Base-by-base conservation (phyloP, 2,113 vertebrate genomes). In the Brachyhypopomus occidentalis region DNA sequence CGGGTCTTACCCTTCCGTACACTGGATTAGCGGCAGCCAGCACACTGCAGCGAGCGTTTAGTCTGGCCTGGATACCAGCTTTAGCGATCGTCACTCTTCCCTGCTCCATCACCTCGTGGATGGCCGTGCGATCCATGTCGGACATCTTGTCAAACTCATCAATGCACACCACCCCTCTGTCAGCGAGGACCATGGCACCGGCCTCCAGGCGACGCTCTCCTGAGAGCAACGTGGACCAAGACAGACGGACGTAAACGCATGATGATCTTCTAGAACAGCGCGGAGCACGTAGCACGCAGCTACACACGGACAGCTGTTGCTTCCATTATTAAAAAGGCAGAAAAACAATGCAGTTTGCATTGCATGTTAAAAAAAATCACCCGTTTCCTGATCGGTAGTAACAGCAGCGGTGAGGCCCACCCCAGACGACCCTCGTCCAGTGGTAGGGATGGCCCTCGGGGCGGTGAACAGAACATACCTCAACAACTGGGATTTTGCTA, bases 301-400 rank as follows among this genome's bases (percentile, higher is more conserved):
- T 8, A 55, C 25, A 14, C 45, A 12, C 14, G 45, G 14, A 19
- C 4, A 0, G 30, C 4, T 20, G 25, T 48, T 9, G 9, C 27
- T 77, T 14, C 6, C 4, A 48, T 45, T 52, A 34, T n/a, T 22
- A 22, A 23, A 67, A 77, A 16, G 20, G 6, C 16, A 75, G 4
- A 2, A 30, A n/a, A 25, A 30, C 38, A 5, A 63, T 25, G 14
- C 62, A 30, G 5, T 12, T 0, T 23, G 19, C 16, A 52, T 17
- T 41, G 34, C 3, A 78, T n/a, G 3, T 22, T 59, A 48, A n/a
- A n/a, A n/a, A n/a, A n/a, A n/a, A 16, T 80, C 89, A 91, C 87
- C 89, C 1, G 84, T 89, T 81, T 92, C 91, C 72, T 90, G 88
- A 89, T 94, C 93, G 72, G 91, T 92, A 73, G 88, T 91, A 75